Conservation (phyloP, 2,888 invertebrate species). For the Spicauda simplicius region DNA sequence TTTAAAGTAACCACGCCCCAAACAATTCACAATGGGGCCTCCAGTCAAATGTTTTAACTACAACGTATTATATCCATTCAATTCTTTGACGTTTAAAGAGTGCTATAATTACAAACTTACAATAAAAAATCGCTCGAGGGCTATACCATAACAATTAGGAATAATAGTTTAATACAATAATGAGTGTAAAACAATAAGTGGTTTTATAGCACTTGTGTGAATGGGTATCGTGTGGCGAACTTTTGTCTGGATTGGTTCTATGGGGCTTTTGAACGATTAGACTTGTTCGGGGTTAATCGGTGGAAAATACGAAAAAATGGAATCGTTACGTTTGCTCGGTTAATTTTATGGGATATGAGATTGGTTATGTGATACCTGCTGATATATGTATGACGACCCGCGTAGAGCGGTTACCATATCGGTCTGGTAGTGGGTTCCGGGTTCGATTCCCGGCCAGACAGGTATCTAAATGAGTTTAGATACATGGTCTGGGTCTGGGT, state of each 20-base stretch:
- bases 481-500: too few relatives aligned
- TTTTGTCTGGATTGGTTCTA: constrained; percentile 16
- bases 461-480: too few relatives aligned
- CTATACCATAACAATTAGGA: constrained; percentile 48
- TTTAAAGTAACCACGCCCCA: constrained; percentile 45
- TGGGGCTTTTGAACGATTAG: background rate
- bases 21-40: constrained; percentile 42
- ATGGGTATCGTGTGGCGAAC: constrained; percentile 51
- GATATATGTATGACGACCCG: too few relatives aligned
- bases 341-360: background rate
- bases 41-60: constrained; percentile 44
- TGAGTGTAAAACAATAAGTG: constrained; percentile 51
- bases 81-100: background rate
- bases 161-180: constrained; percentile 43
- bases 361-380: too few relatives aligned
- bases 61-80: constrained; percentile 37
- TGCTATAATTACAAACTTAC: constrained; percentile 40
- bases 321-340: background rate
- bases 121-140: constrained; percentile 42
- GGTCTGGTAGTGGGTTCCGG: too few relatives aligned
- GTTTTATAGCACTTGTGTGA: constrained; percentile 44
- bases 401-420: too few relatives aligned
- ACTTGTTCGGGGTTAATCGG: background rate
- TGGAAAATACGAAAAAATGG: background rate
- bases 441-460: too few relatives aligned